Base-by-base conservation (phyloP, 2,113 vertebrate species). In the Plecturocebus donacophilus region DNA sequence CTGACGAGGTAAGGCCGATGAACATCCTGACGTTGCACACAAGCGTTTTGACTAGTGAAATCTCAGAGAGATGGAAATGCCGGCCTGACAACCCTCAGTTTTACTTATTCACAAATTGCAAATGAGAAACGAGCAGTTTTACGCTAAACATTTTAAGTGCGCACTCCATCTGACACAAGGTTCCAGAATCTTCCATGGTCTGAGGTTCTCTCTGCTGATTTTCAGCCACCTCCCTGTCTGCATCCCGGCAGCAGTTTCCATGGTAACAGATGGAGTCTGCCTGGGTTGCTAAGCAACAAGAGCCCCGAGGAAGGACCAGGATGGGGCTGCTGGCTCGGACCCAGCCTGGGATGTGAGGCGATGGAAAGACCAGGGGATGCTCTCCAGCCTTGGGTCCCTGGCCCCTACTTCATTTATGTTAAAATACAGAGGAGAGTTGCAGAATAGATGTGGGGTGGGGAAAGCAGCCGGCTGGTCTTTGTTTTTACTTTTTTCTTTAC, bases 211-310 rank as follows among this genome's bases (percentile, higher is more conserved):
- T 77, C 21, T 56, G 52, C 20, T 6, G 42, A 38, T 61, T 75
- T 71, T 47, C 80, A 40, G n/a, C 70, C 38, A 23, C 19, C 5
- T 86, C 64, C 73, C 38, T 32, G 20, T 93, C 58, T 25, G 68
- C 21, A 1, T 49, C 17, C 61, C 13, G 6, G n/a, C 42, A 45
- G 47, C 3, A 13, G 56, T 94, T 81, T 92, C 97, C 80, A 68
- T 92, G 93, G 88, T 40, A 92, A 97, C 84, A 75, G 61, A 52
- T 3, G 4, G 82, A 56, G 86, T 76, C 21, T 66, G 19, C 79
- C 42, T n/a, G 71, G 32, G 97, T 97, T 97, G 96, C 94, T 91
- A 95, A 82, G 96, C 56, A 89, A 95, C 56, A 19, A 68, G 45
- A 83, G 38, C 90, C 73, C 87, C 1, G 4, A 77, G 56, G 35